phyloP scores from a whole-genome alignment of 30 jellyfish, hydroid and myxozoan genomes.

The Calvadosia cruxmelitensis region DNA sequence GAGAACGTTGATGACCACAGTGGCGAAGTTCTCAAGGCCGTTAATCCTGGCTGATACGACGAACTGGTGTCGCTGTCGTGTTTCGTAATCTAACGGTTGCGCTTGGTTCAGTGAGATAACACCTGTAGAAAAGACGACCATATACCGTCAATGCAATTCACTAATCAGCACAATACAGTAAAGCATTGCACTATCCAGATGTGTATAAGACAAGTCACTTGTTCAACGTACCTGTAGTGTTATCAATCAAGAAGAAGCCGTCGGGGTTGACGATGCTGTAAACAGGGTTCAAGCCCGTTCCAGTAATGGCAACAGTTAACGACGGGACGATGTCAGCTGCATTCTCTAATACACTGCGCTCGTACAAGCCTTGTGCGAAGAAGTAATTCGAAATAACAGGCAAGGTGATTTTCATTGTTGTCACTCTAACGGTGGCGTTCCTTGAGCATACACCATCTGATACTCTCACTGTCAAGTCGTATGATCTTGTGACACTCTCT shows the following conservation, averaged over 20 bases:
- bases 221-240: not conserved
- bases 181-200: no score
- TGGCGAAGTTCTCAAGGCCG: conserved; percentile 20
- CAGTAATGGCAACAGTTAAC: not conserved
- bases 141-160: no score
- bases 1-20: conserved; percentile 57
- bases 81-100: conserved; percentile 37
- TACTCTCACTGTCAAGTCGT: conserved; percentile 29
- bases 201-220: no score
- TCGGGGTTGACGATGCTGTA: not conserved
- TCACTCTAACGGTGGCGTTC: conserved; percentile 12
- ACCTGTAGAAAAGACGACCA: conserved; percentile 6
- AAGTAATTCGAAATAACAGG: conserved; percentile 24
- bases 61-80: conserved; percentile 34
- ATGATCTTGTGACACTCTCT: conserved; percentile 5
- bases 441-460: conserved; percentile 35
- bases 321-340: not conserved
- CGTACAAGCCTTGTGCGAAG: conserved; percentile 40
- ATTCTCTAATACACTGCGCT: not conserved
- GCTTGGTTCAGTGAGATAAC: conserved; percentile 23
- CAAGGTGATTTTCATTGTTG: conserved; percentile 7
- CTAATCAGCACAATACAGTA: no score
- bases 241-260: not conserved
- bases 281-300: not conserved
- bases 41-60: conserved; percentile 45